Percentiles rank a stretch among this genome's conserved stretches.
These are phyloP conservation scores for Timema podura DNA, from an alignment of 2,888 invertebrate species.

Conservation along the genomic window DNA sequence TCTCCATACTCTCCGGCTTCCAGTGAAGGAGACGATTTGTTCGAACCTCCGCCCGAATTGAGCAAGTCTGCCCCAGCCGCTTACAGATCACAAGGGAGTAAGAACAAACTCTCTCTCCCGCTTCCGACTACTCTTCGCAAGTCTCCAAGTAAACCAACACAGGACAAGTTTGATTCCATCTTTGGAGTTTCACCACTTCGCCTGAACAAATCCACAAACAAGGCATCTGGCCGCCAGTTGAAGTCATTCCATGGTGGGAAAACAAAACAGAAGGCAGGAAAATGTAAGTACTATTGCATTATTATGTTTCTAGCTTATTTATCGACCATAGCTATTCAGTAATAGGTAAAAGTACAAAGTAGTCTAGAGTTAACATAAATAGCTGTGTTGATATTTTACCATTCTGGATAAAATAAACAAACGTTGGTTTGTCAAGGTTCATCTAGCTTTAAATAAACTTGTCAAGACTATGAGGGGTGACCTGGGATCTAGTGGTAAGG, in stretches of 20 bases:
- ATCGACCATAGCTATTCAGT: too few species aligned
- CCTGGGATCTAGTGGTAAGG: too few species aligned
- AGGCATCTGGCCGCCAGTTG: neutral
- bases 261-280: too few species aligned
- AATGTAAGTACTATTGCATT: too few species aligned
- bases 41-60: conserved; percentile 64
- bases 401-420: too few species aligned
- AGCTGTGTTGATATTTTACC: too few species aligned
- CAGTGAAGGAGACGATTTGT: conserved; percentile 83
- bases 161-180: conserved; percentile 30
- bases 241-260: neutral
- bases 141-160: conserved; percentile 23
- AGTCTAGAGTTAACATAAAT: too few species aligned
- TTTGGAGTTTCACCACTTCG: conserved; percentile 28
- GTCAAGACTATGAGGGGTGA: too few species aligned
- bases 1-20: conserved; percentile 88
- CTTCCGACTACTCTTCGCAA: conserved; percentile 17
- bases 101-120: conserved; percentile 20
- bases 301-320: too few species aligned
- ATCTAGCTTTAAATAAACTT: too few species aligned
- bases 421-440: too few species aligned
- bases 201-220: neutral
- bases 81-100: neutral
- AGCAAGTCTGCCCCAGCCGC: conserved; percentile 31
- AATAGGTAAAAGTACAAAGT: too few species aligned